Evolutionary conservation across 2,113 vertebrate genomes (phyloP), one percentile per base, ranked within the genome.

Genomic region (Nesogale talazaci): DNA sequence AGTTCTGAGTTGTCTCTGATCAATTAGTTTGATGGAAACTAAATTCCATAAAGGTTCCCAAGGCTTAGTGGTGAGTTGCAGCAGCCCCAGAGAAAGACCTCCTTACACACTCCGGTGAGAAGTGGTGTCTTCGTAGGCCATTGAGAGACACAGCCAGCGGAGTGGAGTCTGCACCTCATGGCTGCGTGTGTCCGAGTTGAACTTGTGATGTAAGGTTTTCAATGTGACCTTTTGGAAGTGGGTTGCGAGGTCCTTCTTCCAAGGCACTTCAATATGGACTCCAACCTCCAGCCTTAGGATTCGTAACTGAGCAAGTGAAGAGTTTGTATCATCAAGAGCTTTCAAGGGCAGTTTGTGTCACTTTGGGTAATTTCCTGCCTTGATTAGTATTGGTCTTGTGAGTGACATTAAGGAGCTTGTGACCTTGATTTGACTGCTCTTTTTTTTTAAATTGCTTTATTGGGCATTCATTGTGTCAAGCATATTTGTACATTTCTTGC

Each of bases 21-120:
- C 74, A 29, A 79, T 74, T 77, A 80, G 81, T 31, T 52, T 72
- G 75, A 34, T 75, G 76, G 76, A 77, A 84, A 85, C 40, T 72
- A 88, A 89, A 76, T 17, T 25, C 42, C 31, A 2, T 56, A 69
- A 56, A 42, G 12, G 6, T 63, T 88, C 38, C 3, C 0, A 59
- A 78, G 70, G 80, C 15, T 16, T 7, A 27, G 75, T 46, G 23
- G 6, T 29, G 75, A 46, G 75, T 77, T 29, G 25, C 19, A 19
- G 23, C 2, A 15, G 59, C 75, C 40, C 38, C 40, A 46, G 42
- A 42, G 40, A 27, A 36, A 57, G 75, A 38, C 9, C 57, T 46
- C 42, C 5, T 46, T 67, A 67, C 42, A 40, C 29, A 3, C 57
- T 61, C 14, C 34, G 15, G 19, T 3, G 78, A 84, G 75, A 52